Conservation (phyloP, 2,113 vertebrate genomes). For the Herpetotheres cachinnans region DNA sequence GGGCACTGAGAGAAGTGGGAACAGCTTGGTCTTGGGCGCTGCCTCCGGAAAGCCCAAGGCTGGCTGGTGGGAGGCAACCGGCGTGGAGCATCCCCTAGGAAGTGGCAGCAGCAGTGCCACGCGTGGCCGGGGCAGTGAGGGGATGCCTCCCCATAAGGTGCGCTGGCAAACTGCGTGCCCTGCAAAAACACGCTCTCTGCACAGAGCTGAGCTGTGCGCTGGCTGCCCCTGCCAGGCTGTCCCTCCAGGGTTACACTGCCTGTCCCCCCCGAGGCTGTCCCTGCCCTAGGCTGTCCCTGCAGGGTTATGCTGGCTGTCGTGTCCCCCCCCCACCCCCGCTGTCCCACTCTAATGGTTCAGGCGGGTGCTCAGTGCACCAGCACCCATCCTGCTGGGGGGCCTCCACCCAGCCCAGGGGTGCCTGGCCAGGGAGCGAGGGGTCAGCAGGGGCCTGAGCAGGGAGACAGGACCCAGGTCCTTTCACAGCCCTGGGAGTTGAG, state of each 20-base stretch:
- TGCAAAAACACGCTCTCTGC: neutral
- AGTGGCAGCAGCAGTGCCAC: neutral
- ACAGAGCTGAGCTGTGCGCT: neutral
- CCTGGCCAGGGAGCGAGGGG: no score
- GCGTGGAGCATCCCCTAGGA: neutral
- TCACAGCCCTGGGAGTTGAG: no score
- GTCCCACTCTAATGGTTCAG: neutral
- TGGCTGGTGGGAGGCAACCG: neutral
- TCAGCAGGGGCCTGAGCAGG: no score
- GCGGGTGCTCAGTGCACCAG: neutral
- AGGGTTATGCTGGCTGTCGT: neutral
- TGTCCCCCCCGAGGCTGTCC: neutral
- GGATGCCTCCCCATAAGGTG: rapidly evolving
- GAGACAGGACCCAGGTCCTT: no score
- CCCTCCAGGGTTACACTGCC: neutral
- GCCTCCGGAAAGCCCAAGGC: neutral
- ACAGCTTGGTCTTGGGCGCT: neutral
- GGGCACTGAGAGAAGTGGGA: neutral
- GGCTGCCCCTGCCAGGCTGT: neutral
- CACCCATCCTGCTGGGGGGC: neutral
- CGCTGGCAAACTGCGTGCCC: neutral
- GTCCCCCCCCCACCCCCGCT: neutral
- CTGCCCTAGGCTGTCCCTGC: neutral
- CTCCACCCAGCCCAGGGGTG: neutral
- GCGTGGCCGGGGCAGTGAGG: rapidly evolving